Conservation (phyloP, 1,140 invertebrate species). For the Micrasema minimum region DNA sequence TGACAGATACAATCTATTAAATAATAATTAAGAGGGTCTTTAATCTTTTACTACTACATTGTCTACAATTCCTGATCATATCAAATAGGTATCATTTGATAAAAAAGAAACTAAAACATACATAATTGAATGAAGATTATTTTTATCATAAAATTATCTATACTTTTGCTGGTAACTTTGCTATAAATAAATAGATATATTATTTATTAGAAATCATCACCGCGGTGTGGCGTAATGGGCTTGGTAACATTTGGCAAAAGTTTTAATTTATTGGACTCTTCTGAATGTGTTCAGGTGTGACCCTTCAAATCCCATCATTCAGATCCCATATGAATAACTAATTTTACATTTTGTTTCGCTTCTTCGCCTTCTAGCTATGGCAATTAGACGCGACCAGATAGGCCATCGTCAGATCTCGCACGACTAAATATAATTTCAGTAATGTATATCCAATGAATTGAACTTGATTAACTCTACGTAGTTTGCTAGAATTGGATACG, state of each 20-base stretch:
- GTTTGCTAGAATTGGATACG: neutral
- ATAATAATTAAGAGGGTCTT: conserved; percentile 21
- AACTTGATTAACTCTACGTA: too few species aligned
- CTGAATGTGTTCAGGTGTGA: too few species aligned
- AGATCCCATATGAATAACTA: too few species aligned
- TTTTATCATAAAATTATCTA: conserved; percentile 8
- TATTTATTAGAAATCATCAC: conserved; percentile 4
- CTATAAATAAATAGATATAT: conserved; percentile 19
- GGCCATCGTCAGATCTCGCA: too few species aligned
- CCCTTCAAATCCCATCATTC: too few species aligned
- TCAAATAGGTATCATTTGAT: conserved; percentile 12
- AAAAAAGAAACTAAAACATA: conserved; percentile 12
- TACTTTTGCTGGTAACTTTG: conserved; percentile 21
- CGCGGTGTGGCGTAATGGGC: conserved; percentile 1
- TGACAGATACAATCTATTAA: conserved; percentile 26
- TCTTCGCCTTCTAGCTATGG: too few species aligned
- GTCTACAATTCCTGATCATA: conserved; percentile 17
- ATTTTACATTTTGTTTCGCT: too few species aligned
- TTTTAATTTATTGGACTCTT: too few species aligned
- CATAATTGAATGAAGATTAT: conserved; percentile 19
- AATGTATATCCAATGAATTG: too few species aligned
- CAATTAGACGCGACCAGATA: too few species aligned
- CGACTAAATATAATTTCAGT: too few species aligned
- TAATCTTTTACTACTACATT: conserved; percentile 19
- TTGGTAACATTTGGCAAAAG: conserved; percentile 11